A percentile compares a stretch with the other conserved stretches of the same genome.
phyloP scores from a whole-genome alignment of 2,113 vertebrate genomes.

The Pteropus alecto region DNA sequence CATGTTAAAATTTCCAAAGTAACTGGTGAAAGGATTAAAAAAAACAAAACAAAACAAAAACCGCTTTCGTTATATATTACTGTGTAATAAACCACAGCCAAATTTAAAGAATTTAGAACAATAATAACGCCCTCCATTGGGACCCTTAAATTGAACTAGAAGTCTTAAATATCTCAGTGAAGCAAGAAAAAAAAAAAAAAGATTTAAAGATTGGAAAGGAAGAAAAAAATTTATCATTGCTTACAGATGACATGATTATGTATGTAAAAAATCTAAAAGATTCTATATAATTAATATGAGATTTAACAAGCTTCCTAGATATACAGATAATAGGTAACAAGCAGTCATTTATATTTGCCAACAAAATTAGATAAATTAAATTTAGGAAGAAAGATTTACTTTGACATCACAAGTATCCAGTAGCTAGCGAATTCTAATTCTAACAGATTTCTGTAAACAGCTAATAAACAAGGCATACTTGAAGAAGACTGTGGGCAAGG shows the following conservation, averaged over 20 bases:
- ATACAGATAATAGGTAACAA: neutral
- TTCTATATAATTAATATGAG: neutral
- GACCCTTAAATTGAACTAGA: neutral
- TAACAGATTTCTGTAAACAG: neutral
- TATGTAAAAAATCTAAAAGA: neutral
- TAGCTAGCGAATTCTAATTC: neutral
- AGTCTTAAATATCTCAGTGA: neutral
- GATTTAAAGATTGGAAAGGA: neutral
- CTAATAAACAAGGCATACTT: neutral
- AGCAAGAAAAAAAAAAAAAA: neutral
- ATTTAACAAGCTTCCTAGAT: neutral
- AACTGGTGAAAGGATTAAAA: neutral
- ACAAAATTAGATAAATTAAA: neutral
- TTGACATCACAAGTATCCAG: neutral
- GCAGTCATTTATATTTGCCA: neutral
- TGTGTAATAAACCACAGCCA: neutral
- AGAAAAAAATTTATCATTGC: neutral
- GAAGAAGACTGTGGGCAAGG: neutral
- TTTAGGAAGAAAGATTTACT: neutral
- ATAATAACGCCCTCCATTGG: neutral
- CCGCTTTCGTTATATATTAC: neutral
- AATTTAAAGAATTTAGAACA: neutral
- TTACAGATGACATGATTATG: neutral
- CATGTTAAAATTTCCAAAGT: neutral
- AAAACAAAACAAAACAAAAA: too few species aligned